phyloP scores from a whole-genome alignment of 1,140 invertebrate genomes.

The Magallana ariakensis region DNA sequence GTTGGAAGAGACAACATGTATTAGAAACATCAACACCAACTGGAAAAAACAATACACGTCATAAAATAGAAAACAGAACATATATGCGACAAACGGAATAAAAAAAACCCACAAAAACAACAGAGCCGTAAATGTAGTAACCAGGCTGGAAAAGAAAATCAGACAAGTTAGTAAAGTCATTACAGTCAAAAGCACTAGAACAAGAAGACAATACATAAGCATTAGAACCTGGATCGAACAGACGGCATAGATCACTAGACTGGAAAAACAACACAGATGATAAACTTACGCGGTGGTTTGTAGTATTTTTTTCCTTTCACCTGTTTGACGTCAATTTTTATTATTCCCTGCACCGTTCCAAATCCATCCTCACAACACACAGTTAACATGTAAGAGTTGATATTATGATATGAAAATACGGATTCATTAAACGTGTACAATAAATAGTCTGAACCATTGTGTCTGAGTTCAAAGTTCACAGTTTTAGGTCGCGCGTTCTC shows the following conservation, averaged over 20 bases:
- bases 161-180: not conserved
- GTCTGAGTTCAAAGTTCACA: slow-evolving; percentile 13
- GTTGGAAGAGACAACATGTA: too few relatives aligned
- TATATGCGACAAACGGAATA: too few relatives aligned
- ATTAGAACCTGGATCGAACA: not conserved
- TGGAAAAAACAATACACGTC: too few relatives aligned
- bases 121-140: not conserved
- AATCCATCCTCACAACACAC: slow-evolving; percentile 41
- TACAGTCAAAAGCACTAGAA: not conserved
- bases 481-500: slow-evolving; percentile 36
- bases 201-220: too few relatives aligned
- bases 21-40: too few relatives aligned
- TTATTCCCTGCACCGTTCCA: not conserved
- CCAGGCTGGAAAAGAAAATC: not conserved
- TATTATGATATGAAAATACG: not conserved
- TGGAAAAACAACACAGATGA: not conserved
- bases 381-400: slow-evolving; percentile 33
- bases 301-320: not conserved
- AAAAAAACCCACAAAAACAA: not conserved
- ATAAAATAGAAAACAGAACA: too few relatives aligned
- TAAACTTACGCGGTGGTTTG: slow-evolving; percentile 21
- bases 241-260: not conserved
- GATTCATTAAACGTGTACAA: slow-evolving; percentile 4
- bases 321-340: slow-evolving; percentile 29
- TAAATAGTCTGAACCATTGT: not conserved